Base-by-base conservation (phyloP, 2,797 vertebrate genomes). In the Erpetoichthys calabaricus region DNA sequence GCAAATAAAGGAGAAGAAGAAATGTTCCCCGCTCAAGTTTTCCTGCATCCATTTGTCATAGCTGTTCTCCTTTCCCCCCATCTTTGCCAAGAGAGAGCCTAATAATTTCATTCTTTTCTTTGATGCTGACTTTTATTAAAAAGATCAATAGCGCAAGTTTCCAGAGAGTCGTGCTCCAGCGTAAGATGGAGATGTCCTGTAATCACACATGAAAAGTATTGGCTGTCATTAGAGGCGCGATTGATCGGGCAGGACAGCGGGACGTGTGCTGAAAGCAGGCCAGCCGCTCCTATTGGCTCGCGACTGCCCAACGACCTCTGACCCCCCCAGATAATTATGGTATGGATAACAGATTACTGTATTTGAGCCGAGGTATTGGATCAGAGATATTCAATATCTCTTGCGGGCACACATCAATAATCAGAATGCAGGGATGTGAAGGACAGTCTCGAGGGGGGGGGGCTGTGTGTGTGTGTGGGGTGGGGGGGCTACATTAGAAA, bases 151-250 rank as follows among this genome's bases (percentile, higher is more conserved):
- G 43, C 75, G 66, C 81, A 82, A 80, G 86, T 85, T 89, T 88
- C 86, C 86, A 85, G 79, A 79, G 83, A 87, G 80, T 85, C 85
- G 86, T 80, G 72, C 71, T 73, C 83, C 74, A 70, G 74, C 75
- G 77, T 79, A 85, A 88, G 86, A 89, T 82, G 80, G 80, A 87
- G 79, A 72, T 71, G 75, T 71, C 70, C 67, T 76, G 80, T 88
- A 89, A 90, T 90, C 82, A 80, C 74, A 83, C 74, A 85, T 86
- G 86, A 89, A 88, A 63, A 80, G 83, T 86, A 89, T 85, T 82
- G 80, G 82, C 72, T 83, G 83, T 86, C 81, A 80, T 86, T 86
- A 83, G 81, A 68, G 69, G 73, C 60, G 75, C 80, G 78, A 83
- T 81, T 83, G 80, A 86, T 87, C 73, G 71, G 71, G 64, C 70